These are phyloP conservation scores for Corynorhinus townsendii DNA, from an alignment of 2,113 vertebrate species.

Conservation along the genomic window DNA sequence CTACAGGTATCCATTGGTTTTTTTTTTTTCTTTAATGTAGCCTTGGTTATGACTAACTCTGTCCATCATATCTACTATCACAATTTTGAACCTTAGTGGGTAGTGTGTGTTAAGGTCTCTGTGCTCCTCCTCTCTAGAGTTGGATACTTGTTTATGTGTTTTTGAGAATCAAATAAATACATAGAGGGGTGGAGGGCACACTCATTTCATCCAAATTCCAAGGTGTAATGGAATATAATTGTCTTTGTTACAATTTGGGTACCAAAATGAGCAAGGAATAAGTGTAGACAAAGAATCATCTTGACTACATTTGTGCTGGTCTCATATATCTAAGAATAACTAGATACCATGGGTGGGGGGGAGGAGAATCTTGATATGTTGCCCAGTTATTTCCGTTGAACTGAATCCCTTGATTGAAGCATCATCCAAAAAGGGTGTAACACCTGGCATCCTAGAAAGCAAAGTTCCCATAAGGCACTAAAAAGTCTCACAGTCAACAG, in stretches of 20 bases:
- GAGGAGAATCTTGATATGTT: background rate
- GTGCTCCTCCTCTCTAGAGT: background rate
- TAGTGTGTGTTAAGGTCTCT: background rate
- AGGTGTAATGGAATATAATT: background rate
- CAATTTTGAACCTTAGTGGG: background rate
- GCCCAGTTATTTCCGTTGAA: background rate
- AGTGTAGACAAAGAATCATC: background rate
- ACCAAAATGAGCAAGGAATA: background rate
- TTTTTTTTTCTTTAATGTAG: background rate
- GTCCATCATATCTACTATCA: background rate
- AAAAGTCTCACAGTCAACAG: background rate
- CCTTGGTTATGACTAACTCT: background rate
- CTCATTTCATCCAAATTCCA: background rate
- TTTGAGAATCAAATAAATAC: background rate
- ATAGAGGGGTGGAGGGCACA: background rate
- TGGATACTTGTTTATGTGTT: background rate
- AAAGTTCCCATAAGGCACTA: background rate
- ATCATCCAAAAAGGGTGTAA: background rate
- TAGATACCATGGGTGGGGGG: background rate
- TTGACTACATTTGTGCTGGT: background rate
- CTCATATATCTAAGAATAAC: background rate
- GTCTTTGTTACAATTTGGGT: background rate
- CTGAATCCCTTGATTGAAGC: background rate
- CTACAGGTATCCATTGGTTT: background rate
- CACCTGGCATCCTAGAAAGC: slow-evolving; percentile 11